A percentile compares a stretch with the other conserved stretches of the same genome.
Evolutionary conservation across 2,113 vertebrate genomes (phyloP).

Genomic region (Odocoileus hemionus): DNA sequence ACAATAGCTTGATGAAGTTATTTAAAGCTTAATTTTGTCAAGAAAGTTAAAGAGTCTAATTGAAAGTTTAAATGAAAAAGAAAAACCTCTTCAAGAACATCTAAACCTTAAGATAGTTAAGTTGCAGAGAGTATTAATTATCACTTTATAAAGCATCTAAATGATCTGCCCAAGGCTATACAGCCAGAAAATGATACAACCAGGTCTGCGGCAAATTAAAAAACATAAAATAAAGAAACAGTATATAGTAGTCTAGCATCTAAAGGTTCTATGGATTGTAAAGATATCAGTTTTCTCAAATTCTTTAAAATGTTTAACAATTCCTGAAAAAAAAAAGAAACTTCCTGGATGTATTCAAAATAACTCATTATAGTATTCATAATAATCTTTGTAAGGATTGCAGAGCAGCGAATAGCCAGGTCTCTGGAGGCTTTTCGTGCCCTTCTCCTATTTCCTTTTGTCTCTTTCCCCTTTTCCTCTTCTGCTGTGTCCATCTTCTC

Average conservation of each 20-base stretch:
- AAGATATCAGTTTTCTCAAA: background rate
- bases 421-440: fast-evolving
- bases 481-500: background rate
- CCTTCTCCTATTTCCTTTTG: background rate
- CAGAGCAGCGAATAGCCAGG: background rate
- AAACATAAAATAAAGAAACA: background rate
- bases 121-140: background rate
- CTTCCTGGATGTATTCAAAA: background rate
- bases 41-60: background rate
- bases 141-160: background rate
- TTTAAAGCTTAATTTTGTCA: background rate
- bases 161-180: background rate
- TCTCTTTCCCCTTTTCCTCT: background rate
- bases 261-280: background rate
- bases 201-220: background rate
- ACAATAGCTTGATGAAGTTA: background rate
- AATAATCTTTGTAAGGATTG: background rate
- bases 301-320: background rate
- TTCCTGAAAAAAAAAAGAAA: background rate
- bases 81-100: background rate
- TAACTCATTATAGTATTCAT: background rate
- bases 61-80: constrained; percentile 20
- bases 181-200: background rate
- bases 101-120: background rate
- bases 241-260: background rate